Base-by-base conservation (phyloP, 2,113 vertebrate species). In the Agapornis roseicollis region DNA sequence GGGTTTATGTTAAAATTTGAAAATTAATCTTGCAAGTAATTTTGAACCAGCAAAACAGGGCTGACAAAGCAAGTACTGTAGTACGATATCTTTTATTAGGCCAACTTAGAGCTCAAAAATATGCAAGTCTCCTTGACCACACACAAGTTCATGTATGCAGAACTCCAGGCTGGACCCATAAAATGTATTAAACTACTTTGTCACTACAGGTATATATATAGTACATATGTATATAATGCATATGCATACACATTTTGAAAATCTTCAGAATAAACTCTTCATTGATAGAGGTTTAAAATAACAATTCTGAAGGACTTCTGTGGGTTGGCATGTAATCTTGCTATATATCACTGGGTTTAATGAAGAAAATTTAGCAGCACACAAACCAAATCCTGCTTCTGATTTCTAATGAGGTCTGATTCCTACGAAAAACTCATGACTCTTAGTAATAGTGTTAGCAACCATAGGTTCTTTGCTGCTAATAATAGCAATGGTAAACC, bases 21-120 rank as follows among this genome's bases (percentile, higher is more conserved):
- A 97, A 98, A 96, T n/a, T 71, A 97, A 98, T 97, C 95, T 94
- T 95, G 77, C 96, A 76, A 94, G 90, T 78, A 64, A 58, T 95
- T 97, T 77, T 88, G 74, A 87, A 91, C 85, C 85, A 95, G 82
- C 89, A 96, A 97, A 96, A 87, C 79, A 95, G 85, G 74, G 90
- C 55, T 96, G 96, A 97, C 92, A 97, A 97, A 97, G 95, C 89
- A 96, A 96, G 92, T 52, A 91, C 93, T 96, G 90, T 96, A 96
- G 90, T 93, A 92, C 89, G 78, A 74, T 96, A 90, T 91, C 96
- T 96, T 97, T 97, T 97, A 96, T 96, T 95, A 96, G 95, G 68
- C 94, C 96, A 96, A 80, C 84, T 95, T 90, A 85, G 85, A 96
- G 88, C 92, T 97, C 95, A 94, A 85, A 98, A 94, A 93, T 88